Conservation (phyloP, 2,888 invertebrate species). For the Lypha dubia region DNA sequence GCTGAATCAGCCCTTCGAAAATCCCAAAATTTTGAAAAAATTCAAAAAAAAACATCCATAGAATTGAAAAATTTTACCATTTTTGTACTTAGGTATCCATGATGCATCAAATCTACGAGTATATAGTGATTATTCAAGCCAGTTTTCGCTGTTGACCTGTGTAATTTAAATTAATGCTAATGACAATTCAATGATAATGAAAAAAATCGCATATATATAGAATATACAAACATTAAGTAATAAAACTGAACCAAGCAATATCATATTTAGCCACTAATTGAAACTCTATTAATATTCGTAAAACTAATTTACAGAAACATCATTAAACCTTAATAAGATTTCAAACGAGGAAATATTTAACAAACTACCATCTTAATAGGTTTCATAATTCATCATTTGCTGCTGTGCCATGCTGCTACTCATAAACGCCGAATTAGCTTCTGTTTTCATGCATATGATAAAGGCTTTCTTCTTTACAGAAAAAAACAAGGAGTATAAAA, state of each 20-base stretch:
- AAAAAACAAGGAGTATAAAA: constrained; percentile 68
- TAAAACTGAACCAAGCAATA: constrained; percentile 1
- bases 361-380: constrained; percentile 52
- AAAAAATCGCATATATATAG: no score
- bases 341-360: constrained; percentile 28
- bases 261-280: not conserved
- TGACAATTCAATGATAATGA: no score
- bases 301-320: constrained; percentile 54
- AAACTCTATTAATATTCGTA: constrained; percentile 26
- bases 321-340: constrained; percentile 48
- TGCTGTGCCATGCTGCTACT: constrained; percentile 51
- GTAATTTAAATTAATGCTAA: no score
- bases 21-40: no score
- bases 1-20: no score
- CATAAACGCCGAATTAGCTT: constrained; percentile 71
- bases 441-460: constrained; percentile 45
- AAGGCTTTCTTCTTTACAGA: constrained; percentile 6
- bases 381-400: constrained; percentile 63
- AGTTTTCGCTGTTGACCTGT: no score
- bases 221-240: no score
- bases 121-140: no score
- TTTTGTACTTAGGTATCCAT: no score
- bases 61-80: no score
- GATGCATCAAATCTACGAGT: no score
- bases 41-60: no score